A percentile compares a stretch with the other conserved stretches of the same genome.
Evolutionary conservation across 2,113 vertebrate genomes (phyloP).

Genomic region (Hemibagrus wyckioides): DNA sequence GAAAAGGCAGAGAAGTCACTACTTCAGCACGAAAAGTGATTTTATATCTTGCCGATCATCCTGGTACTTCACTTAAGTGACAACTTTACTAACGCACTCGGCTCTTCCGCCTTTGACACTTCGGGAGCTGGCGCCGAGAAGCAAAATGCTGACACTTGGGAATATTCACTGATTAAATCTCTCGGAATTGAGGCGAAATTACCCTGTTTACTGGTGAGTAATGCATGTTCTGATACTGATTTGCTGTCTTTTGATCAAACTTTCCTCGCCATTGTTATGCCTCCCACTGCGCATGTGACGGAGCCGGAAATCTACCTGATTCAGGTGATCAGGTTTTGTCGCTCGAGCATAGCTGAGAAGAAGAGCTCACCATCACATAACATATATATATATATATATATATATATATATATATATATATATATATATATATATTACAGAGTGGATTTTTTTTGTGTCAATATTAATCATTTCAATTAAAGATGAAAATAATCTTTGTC

Average conservation of each 20-base stretch:
- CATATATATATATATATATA: too few species aligned
- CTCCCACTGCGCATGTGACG: constrained; percentile 55
- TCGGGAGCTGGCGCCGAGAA: not conserved
- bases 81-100: constrained; percentile 7
- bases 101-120: constrained; percentile 44
- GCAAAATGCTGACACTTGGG: not conserved
- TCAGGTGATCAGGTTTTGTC: constrained; percentile 61
- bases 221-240: not conserved
- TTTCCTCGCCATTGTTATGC: constrained; percentile 53
- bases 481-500: not conserved
- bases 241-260: constrained; percentile 39
- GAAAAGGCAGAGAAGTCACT: not conserved
- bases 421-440: too few species aligned
- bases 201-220: constrained; percentile 60
- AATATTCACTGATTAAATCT: not conserved
- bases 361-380: not conserved
- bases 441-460: not conserved
- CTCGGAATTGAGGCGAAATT: not conserved
- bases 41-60: not conserved
- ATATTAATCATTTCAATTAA: not conserved
- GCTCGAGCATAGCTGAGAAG: not conserved
- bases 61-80: not conserved
- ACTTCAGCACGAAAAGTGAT: not conserved
- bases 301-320: constrained; percentile 70
- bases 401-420: too few species aligned